Base-by-base conservation (phyloP, 1,140 invertebrate species). In the Drosophila carrolli region DNA sequence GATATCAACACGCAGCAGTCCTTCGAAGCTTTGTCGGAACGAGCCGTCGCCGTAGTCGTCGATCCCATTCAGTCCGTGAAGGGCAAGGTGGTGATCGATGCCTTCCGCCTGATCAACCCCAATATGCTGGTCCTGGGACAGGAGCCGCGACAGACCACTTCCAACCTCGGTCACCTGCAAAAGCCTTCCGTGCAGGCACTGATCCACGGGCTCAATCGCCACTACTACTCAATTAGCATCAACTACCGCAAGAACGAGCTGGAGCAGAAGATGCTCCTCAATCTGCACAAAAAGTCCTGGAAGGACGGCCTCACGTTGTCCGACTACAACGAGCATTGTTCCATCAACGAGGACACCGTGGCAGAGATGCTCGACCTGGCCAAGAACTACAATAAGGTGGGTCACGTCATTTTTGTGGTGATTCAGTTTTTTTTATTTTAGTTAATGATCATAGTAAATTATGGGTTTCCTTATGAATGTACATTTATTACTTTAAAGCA, bases 1-100 rank as follows among this genome's bases (percentile, higher is more conserved):
- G 99, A 99, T 93, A 99, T 99, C 78, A 99, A 99, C 90, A 99
- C 99, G 10, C 99, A 99, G 92, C 99, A 99, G 92, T 99, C 98
- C 76, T 99, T 99, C 93, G 99, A 99, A 94, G 98, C 98, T 8
- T 93, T 99, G 1, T 99, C 98, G 50, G 98, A 99, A 92, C 94
- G 99, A 91, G 99, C 99, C 27, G 99, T 99, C 0, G 99, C 99
- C 75, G 99, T 99, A 78, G 99, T 99, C 5, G 98, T 99, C 47
- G 99, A 99, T 94, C 99, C 99, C 5, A 99, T 99, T 92, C 99
- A 99, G 92, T 99, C 98, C 68, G 99, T 99, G 0, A 99, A 99
- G 94, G 98, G 97, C 41, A 98, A 98, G 94, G 97, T 98, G 43
- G 97, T 98, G 1, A 98, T 98, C 76, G 97, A 98, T 94, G 97